Evolutionary conservation across 2,797 vertebrate species (phyloP).

Genomic region (Otus scops): DNA sequence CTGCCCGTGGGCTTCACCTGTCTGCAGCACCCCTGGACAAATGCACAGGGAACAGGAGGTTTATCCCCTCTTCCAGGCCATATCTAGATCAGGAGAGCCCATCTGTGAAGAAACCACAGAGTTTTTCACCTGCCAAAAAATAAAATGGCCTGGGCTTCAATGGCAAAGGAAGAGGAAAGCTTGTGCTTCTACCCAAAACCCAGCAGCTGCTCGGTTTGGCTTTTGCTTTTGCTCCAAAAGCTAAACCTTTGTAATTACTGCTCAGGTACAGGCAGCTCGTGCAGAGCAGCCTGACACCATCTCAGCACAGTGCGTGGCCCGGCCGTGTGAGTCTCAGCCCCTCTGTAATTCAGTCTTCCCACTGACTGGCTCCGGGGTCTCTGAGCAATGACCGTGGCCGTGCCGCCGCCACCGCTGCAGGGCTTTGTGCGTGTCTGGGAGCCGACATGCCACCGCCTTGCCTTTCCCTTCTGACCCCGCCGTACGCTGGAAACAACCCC

Average conservation of each 20-base stretch:
- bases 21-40: neutral
- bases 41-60: fast-evolving
- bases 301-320: fast-evolving
- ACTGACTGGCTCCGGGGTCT: neutral
- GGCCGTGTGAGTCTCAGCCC: fast-evolving
- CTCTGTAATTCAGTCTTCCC: neutral
- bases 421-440: neutral
- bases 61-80: neutral
- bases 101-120: neutral
- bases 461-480: neutral
- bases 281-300: neutral
- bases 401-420: neutral
- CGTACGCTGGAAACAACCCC: neutral
- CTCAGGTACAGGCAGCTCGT: neutral
- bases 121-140: neutral
- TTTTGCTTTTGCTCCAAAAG: neutral
- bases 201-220: neutral
- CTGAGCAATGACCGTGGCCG: neutral
- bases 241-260: neutral
- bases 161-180: neutral
- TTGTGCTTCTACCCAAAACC: neutral
- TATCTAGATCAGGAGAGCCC: neutral
- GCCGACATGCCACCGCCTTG: neutral
- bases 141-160: neutral
- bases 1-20: fast-evolving